These are phyloP conservation scores for Myopa testacea DNA, from an alignment of 2,888 invertebrate genomes.

Conservation along the genomic window DNA sequence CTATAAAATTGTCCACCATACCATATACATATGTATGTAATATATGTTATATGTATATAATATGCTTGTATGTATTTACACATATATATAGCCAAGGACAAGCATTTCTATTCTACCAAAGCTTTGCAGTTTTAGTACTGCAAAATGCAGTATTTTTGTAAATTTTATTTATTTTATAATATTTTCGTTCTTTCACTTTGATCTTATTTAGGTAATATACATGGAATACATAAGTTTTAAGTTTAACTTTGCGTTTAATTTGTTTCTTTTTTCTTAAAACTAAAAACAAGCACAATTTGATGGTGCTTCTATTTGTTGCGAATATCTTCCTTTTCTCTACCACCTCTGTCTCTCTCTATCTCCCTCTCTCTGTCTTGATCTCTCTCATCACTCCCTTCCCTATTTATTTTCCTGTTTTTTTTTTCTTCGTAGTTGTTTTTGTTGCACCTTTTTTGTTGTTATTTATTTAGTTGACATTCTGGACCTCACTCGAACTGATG, in stretches of 20 bases:
- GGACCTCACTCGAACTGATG: slow-evolving; percentile 79
- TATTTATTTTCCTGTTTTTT: neutral
- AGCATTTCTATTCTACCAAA: neutral
- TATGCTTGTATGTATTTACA: no score
- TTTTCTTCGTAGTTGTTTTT: slow-evolving; percentile 7
- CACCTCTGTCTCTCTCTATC: no score
- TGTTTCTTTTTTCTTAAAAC: neutral
- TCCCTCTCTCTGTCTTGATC: no score
- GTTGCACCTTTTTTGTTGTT: slow-evolving; percentile 28
- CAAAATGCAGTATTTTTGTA: neutral
- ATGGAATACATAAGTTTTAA: slow-evolving; percentile 40
- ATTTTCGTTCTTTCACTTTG: neutral
- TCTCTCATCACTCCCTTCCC: no score
- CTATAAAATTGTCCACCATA: no score
- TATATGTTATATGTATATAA: no score
- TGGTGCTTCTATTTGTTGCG: no score
- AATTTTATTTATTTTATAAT: slow-evolving; percentile 21
- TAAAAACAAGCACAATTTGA: no score
- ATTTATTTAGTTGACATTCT: slow-evolving; percentile 58
- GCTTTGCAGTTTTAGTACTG: no score
- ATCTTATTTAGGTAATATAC: slow-evolving; percentile 39
- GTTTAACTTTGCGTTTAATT: slow-evolving; percentile 6
- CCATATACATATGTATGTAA: no score
- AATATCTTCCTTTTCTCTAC: no score
- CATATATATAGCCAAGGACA: neutral